Conservation (phyloP, 2,113 vertebrate species). For the Setophaga petechia region DNA sequence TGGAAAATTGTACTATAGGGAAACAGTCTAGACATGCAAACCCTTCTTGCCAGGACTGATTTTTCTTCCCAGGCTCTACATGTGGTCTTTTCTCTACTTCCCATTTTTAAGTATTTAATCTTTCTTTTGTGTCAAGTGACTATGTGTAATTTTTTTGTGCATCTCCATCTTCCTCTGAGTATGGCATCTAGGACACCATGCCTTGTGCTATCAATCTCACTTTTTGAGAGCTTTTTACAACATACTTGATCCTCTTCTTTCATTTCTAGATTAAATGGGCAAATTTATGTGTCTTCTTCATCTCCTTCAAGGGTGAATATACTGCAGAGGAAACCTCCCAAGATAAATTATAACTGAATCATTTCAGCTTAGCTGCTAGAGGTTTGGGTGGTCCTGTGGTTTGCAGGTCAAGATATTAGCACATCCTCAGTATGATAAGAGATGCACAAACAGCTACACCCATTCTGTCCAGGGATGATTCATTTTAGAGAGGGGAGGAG, state of each 20-base stretch:
- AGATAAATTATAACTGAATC: constrained; percentile 13
- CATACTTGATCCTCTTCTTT: not conserved
- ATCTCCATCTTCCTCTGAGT: not conserved
- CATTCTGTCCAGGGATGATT: not conserved
- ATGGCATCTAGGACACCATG: not conserved
- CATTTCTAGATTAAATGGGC: not conserved
- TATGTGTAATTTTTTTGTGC: not conserved
- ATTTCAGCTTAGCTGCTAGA: not conserved
- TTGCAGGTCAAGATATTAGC: constrained; percentile 50
- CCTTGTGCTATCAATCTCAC: not conserved
- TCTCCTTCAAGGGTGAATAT: not conserved
- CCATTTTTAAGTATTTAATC: not conserved
- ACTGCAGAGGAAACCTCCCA: constrained; percentile 3
- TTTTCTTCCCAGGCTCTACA: constrained; percentile 1
- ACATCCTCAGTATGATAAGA: constrained; percentile 57
- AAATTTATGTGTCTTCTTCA: constrained; percentile 4
- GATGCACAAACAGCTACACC: not conserved
- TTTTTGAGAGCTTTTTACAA: not conserved
- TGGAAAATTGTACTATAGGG: not conserved
- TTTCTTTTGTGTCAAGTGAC: not conserved
- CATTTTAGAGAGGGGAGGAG: not conserved
- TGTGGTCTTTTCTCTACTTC: not conserved
- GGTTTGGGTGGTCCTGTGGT: constrained; percentile 21
- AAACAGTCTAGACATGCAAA: constrained; percentile 24
- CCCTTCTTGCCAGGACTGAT: not conserved